A percentile compares a stretch with the other conserved stretches of the same genome.
These are phyloP conservation scores for Eriocheir sinensis DNA, from an alignment of 1,140 invertebrate genomes.

Conservation along the genomic window DNA sequence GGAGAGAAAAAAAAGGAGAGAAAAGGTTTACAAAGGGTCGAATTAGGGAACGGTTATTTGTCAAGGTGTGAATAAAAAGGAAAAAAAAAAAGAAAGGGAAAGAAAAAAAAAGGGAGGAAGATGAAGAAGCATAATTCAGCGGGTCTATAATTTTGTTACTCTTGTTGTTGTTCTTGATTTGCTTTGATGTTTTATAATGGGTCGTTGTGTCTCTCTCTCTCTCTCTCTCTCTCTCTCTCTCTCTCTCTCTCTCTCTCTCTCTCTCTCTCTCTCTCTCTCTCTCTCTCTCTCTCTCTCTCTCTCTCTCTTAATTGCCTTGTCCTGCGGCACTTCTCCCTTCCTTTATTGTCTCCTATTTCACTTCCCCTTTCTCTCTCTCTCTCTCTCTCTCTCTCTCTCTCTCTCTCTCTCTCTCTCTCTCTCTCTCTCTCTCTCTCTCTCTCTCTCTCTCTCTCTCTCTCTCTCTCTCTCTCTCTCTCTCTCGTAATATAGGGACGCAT, in stretches of 20 bases:
- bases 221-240: neutral
- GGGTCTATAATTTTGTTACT: no score
- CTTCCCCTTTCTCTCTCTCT: neutral
- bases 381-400: slow-evolving; percentile 4
- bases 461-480: neutral
- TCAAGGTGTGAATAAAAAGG: neutral
- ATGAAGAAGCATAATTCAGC: neutral
- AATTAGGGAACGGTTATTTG: neutral
- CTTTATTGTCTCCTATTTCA: neutral
- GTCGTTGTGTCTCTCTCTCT: neutral
- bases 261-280: neutral
- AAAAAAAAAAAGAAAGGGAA: neutral
- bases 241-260: slow-evolving; percentile 1
- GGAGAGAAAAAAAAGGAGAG: neutral
- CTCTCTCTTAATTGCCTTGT: neutral
- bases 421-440: neutral
- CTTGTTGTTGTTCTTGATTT: no score
- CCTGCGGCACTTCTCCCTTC: neutral
- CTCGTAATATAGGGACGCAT: neutral
- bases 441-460: neutral
- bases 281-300: neutral
- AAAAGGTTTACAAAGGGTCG: neutral
- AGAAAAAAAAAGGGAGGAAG: neutral
- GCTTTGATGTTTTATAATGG: neutral
- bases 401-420: neutral